Base-by-base conservation (phyloP, 1,140 invertebrate genomes). In the Hyles euphorbiae region DNA sequence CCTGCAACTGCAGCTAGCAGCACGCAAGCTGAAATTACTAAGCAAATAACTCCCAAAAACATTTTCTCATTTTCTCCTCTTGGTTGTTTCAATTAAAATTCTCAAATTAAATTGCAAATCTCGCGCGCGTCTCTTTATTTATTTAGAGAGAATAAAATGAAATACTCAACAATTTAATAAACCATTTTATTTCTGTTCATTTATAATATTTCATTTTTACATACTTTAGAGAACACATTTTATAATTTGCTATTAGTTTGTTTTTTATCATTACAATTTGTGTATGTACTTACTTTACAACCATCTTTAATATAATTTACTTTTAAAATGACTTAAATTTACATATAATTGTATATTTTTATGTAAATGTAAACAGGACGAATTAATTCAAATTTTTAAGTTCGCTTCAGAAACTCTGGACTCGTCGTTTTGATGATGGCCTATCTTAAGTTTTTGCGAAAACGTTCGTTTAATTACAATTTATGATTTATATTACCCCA, bases 161-260 rank as follows among this genome's bases (percentile, higher is more conserved):
- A 40, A 40, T 8, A 40, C 36, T 40, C 36, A 8, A 40, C 36
- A 58, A 65, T 72, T 74, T 72, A 72, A 65, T 70, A 74, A 70
- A 67, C 58, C 56, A 54, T 58, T 75, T 75, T 70, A 75, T 72
- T 72, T 47, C 63, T 60, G 43, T 53, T 72, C 68, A 67, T 70
- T 70, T 59, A 53, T 67, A 64, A 58, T 64, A 48, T 54, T 59
- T 40, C 57, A 68, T 68, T 70, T 63, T 59, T 36, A 63, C 54
- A 69, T 50, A 58, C 56, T 65, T 49, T 63, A 72, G 69, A 70
- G 59, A 65, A 68, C 67, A 63, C 8, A 60, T 67, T 72, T 75
- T 70, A 72, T 67, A 61, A 44, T 65, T 67, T 58, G 63, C 58
- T 63, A 63, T 71, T 70, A 70, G 47, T 59, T 70, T 48, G 56